Evolutionary conservation across 1,140 invertebrate genomes (phyloP), one percentile per base, ranked within the genome.

Genomic region (Cecropterus lyciades): DNA sequence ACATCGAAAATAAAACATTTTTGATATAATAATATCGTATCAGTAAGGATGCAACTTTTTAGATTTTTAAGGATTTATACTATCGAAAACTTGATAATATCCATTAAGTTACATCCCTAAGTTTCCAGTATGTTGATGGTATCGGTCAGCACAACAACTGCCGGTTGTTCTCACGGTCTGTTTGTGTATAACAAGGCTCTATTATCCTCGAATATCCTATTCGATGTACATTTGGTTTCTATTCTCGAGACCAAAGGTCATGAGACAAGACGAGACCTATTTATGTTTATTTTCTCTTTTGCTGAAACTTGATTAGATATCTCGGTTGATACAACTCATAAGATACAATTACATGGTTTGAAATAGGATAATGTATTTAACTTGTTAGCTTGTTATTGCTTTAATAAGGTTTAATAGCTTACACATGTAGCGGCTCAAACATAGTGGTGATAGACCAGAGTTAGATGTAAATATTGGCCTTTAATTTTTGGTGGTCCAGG

Each of bases 91-190:
- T n/a, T n/a, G n/a, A n/a, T n/a, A n/a, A n/a, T n/a, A n/a, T n/a
- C n/a, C n/a, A n/a, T n/a, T n/a, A n/a, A n/a, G n/a, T n/a, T n/a
- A n/a, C n/a, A n/a, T n/a, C n/a, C n/a, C n/a, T n/a, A n/a, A n/a
- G n/a, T n/a, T n/a, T n/a, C n/a, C n/a, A n/a, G n/a, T n/a, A n/a
- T 57, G 42, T 46, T 17, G 73, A 75, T 77, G 67, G n/a, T 74
- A 77, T 80, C 72, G 64, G 71, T 77, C 67, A 75, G 70, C 70
- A 78, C 67, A 75, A 73, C 70, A 81, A 78, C 79, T 77, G 79
- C 76, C 76, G 70, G 68, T 59, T 75, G 71, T 83, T 82, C 79
- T 79, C 80, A 80, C 73, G 80, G 71, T 79, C 77, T 74, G 73
- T 78, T 82, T 79, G 76, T 77, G 69, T 73, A 57, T 69, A 71